Evolutionary conservation across 1,140 invertebrate genomes (phyloP), one percentile per base, ranked within the genome.

Genomic region (Onthophagus taurus): DNA sequence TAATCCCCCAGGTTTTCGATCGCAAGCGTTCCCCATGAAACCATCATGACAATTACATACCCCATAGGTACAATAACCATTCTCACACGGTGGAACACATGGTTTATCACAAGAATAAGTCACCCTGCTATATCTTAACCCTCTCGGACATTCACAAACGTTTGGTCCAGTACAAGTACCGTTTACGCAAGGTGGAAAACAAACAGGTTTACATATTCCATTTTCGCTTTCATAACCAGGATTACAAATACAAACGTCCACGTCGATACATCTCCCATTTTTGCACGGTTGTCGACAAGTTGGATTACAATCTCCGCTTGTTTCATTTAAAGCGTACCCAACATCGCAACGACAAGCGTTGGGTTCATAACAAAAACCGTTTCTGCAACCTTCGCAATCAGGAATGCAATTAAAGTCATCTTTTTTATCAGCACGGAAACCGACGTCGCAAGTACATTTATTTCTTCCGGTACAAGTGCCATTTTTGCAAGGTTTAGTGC

Each of bases 161-260:
- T 33, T 17, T 13, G 31, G 31, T 33, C 14, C 31, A 3, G 11
- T 13, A 33, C 31, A 33, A 5, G 14, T 4, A 14, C 31, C 31
- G 18, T 33, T 4, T 13, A 13, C 18, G 11, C 31, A 33, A 2
- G 13, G n/a, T 33, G 14, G 31, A 3, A 12, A 13, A 17, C 31
- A 33, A 13, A 7, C 3, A 7, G 31, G 31, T 33, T 17, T 9
- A 14, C 31, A 33, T 3, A 17, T 17, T 33, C 14, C 13, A 33
- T 37, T 37, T 7, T 14, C n/a, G 8, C 8, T 1, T 38, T 2
- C 4, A 43, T 72, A 55, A 16, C 48, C 49, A 6, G 31, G 16
- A 31, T 47, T 65, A 49, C 75, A 78, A 19, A 69, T 63, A 53
- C 76, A 78, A 31, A 71, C 65, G 52, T 76, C 69, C 2, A 75